phyloP scores from a whole-genome alignment of 2,113 vertebrate genomes.

The Cnemophilus loriae region DNA sequence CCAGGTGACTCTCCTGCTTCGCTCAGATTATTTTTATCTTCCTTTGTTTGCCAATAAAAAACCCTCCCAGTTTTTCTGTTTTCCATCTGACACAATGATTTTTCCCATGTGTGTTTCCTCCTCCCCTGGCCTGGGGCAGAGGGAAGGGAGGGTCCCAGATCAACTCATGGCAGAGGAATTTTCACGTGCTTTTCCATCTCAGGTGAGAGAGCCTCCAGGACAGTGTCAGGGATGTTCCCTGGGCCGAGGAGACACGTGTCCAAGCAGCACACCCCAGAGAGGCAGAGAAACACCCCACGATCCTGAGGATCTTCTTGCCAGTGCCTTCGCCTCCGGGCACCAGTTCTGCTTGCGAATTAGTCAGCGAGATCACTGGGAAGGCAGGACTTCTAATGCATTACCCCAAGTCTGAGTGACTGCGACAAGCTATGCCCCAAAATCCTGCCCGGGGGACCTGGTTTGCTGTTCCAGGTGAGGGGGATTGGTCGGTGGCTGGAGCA shows the following conservation, averaged over 20 bases:
- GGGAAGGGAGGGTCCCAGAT: neutral
- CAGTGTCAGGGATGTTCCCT: too few relatives aligned
- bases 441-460: accelerated
- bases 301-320: neutral
- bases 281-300: accelerated
- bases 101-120: neutral
- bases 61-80: neutral
- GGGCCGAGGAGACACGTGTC: neutral
- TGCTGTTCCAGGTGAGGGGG: accelerated
- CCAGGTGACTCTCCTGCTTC: neutral
- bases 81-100: neutral
- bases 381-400: accelerated
- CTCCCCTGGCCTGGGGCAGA: neutral
- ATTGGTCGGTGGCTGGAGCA: neutral
- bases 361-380: neutral
- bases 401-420: accelerated
- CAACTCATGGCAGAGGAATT: neutral
- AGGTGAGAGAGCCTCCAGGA: neutral
- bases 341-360: accelerated
- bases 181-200: neutral
- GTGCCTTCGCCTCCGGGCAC: neutral
- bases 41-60: constrained; percentile 17
- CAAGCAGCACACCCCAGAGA: accelerated
- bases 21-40: constrained; percentile 38
- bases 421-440: neutral